phyloP scores from a whole-genome alignment of 2,888 invertebrate genomes.

The Calliopum simillimum region DNA sequence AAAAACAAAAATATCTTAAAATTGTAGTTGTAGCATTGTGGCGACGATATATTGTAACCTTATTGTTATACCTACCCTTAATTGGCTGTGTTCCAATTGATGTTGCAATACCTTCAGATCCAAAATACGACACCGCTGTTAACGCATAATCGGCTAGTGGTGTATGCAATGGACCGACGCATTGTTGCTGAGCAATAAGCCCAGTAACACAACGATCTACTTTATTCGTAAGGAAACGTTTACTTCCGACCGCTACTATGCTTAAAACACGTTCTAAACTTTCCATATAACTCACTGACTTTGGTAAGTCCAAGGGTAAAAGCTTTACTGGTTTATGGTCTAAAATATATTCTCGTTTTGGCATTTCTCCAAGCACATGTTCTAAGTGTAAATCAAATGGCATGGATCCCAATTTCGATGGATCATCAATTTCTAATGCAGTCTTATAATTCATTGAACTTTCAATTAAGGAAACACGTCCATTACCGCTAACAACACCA shows the following conservation, averaged over 20 bases:
- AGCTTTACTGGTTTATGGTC: slow-evolving; percentile 54
- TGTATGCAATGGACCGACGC: slow-evolving; percentile 96
- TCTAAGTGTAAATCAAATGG: slow-evolving; percentile 92
- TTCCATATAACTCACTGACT: slow-evolving; percentile 53
- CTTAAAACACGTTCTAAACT: slow-evolving; percentile 78
- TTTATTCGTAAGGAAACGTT: slow-evolving; percentile 95
- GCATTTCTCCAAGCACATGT: slow-evolving; percentile 88
- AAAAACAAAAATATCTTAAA: too few species aligned
- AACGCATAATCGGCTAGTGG: slow-evolving; percentile 96
- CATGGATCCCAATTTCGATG: slow-evolving; percentile 68
- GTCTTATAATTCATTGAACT: slow-evolving; percentile 67
- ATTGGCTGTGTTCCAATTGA: slow-evolving; percentile 98
- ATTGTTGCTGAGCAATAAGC: slow-evolving; percentile 96
- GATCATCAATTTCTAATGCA: slow-evolving; percentile 53
- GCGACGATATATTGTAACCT: too few species aligned
- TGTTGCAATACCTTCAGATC: slow-evolving; percentile 88
- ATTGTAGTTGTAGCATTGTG: too few species aligned
- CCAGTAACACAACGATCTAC: slow-evolving; percentile 96
- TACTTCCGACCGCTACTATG: slow-evolving; percentile 92
- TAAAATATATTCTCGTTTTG: slow-evolving; percentile 75
- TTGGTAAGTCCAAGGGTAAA: slow-evolving; percentile 66
- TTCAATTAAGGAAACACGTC: slow-evolving; percentile 79
- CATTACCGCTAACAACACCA: slow-evolving; percentile 90
- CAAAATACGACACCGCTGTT: slow-evolving; percentile 86
- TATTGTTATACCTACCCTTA: slow-evolving; percentile 72